Evolutionary conservation across 2,797 vertebrate genomes (phyloP).

Genomic region (Sciurus carolinensis): DNA sequence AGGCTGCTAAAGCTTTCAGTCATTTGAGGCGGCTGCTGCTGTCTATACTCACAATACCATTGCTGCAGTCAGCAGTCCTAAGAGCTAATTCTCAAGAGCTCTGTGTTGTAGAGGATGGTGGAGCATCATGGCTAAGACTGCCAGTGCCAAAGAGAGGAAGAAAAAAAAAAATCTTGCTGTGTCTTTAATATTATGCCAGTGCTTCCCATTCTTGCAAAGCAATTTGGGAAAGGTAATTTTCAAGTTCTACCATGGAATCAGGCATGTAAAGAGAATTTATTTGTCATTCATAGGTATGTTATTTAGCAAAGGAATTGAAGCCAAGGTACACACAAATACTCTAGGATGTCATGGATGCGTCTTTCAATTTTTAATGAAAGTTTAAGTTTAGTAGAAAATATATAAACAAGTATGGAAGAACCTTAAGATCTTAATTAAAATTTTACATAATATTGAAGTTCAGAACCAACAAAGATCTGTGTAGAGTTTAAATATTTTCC

Average conservation of each 20-base stretch:
- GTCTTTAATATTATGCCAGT: not conserved
- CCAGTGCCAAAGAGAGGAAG: not conserved
- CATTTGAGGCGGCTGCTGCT: not conserved
- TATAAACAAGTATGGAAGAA: slow-evolving; percentile 10
- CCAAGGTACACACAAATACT: slow-evolving; percentile 23
- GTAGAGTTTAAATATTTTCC: slow-evolving; percentile 24
- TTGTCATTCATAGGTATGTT: slow-evolving; percentile 6
- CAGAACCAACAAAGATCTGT: not conserved
- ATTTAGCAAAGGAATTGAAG: slow-evolving; percentile 45
- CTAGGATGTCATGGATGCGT: not conserved
- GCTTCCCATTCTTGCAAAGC: slow-evolving; percentile 36
- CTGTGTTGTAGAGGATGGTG: not conserved
- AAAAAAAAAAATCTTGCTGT: not conserved
- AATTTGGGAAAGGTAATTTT: slow-evolving; percentile 69
- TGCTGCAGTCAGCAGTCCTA: not conserved
- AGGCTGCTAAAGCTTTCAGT: slow-evolving; percentile 9
- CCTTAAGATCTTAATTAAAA: slow-evolving; percentile 42
- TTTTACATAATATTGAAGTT: slow-evolving; percentile 13
- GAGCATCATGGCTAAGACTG: not conserved
- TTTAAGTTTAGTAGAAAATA: slow-evolving; percentile 61
- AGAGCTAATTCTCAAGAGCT: not conserved
- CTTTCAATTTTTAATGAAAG: not conserved
- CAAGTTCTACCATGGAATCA: slow-evolving; percentile 1
- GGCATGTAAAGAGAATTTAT: not conserved
- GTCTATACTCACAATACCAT: not conserved